Conservation (phyloP, 2,113 vertebrate species). For the Plotosus lineatus region DNA sequence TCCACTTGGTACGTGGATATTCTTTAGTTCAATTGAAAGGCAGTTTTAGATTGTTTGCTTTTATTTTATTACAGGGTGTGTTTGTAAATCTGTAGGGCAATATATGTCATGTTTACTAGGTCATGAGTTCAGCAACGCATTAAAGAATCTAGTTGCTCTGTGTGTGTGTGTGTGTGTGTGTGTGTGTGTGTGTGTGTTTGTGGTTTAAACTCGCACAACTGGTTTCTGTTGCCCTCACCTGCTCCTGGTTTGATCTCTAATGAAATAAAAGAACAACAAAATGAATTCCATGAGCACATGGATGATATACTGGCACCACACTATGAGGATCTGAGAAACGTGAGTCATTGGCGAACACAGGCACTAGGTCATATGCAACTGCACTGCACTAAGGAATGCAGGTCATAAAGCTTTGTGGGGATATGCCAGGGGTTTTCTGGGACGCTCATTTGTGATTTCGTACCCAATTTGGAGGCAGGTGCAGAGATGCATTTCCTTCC, state of each 20-base stretch:
- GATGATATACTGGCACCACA: not conserved
- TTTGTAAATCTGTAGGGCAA: not conserved
- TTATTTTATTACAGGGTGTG: conserved; percentile 12
- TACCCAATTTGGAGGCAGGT: conserved; percentile 19
- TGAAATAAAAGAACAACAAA: not conserved
- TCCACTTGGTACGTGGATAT: not conserved
- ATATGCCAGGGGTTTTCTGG: not conserved
- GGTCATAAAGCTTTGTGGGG: not conserved
- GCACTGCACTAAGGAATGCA: not conserved
- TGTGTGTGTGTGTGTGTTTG: too few species aligned
- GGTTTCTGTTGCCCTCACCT: conserved; percentile 30
- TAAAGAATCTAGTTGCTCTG: conserved; percentile 1
- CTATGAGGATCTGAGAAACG: not conserved
- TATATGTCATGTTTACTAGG: not conserved
- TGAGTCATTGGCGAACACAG: not conserved
- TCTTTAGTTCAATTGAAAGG: not conserved
- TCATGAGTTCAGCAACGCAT: not conserved
- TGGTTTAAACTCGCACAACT: conserved; percentile 17
- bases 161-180: too few species aligned
- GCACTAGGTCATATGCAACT: not conserved
- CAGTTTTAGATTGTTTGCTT: not conserved
- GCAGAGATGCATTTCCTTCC: conserved; percentile 38
- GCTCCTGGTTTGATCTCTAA: not conserved
- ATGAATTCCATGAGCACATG: not conserved
- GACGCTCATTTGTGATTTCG: conserved; percentile 21